Percentiles rank a stretch among this genome's conserved stretches.
Evolutionary conservation across 2,888 invertebrate genomes (phyloP).

Genomic region (Selenia dentaria): DNA sequence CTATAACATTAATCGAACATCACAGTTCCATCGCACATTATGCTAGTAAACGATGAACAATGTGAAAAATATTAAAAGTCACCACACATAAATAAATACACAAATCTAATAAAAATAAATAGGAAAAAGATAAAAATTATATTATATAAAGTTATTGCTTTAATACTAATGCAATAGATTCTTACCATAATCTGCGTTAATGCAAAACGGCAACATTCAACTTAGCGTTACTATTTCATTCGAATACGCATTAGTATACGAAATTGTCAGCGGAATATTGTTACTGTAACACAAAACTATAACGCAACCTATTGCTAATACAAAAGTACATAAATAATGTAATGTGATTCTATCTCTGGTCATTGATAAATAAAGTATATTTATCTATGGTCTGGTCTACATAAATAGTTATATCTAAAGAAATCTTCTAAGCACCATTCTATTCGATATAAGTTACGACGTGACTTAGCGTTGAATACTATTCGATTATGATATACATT

Average conservation of each 20-base stretch:
- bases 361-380: too few species aligned
- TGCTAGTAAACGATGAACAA: slow-evolving; percentile 47
- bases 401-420: slow-evolving; percentile 70
- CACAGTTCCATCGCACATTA: slow-evolving; percentile 50
- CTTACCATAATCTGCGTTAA: slow-evolving; percentile 36
- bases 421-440: slow-evolving; percentile 83
- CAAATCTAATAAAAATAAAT: slow-evolving; percentile 73
- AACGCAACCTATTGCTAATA: slow-evolving; percentile 51
- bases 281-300: slow-evolving; percentile 44
- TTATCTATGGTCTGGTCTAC: slow-evolving; percentile 64
- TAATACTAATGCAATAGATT: slow-evolving; percentile 48
- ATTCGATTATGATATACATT: slow-evolving; percentile 63
- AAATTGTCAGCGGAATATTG: slow-evolving; percentile 40
- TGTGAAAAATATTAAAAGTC: slow-evolving; percentile 72
- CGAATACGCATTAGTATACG: slow-evolving; percentile 50
- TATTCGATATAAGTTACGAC: slow-evolving; percentile 79
- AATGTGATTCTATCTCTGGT: slow-evolving; percentile 56
- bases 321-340: slow-evolving; percentile 46
- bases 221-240: slow-evolving; percentile 40
- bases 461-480: slow-evolving; percentile 80
- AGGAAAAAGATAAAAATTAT: slow-evolving; percentile 48
- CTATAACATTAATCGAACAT: slow-evolving; percentile 73
- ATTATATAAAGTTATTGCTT: slow-evolving; percentile 54
- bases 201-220: slow-evolving; percentile 51
- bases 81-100: slow-evolving; percentile 81